Evolutionary conservation across 30 jellyfish, hydroid and myxozoan genomes (phyloP).

Genomic region (Turritopsis rubra): DNA sequence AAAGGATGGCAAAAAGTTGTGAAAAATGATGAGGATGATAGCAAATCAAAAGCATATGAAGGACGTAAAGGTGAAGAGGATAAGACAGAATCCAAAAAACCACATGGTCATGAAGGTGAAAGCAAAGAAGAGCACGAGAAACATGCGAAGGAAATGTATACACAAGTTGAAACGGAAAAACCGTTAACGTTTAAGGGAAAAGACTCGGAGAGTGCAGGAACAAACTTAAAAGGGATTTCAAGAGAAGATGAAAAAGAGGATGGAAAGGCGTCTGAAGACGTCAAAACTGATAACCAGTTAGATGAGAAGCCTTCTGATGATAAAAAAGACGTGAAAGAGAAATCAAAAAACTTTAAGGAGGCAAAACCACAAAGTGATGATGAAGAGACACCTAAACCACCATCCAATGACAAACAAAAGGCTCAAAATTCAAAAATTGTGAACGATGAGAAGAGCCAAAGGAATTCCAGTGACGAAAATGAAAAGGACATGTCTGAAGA

Average conservation of each 20-base stretch:
- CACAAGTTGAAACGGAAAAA: constrained; percentile 7
- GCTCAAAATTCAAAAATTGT: background rate
- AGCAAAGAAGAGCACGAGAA: constrained; percentile 19
- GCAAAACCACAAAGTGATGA: constrained; percentile 7
- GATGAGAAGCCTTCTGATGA: constrained; percentile 18
- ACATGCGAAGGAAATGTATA: constrained; percentile 12
- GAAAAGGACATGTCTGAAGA: constrained; percentile 52
- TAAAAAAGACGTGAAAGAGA: constrained; percentile 2
- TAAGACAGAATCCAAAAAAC: constrained; percentile 1
- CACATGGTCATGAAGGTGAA: constrained; percentile 24
- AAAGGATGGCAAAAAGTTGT: constrained; percentile 10
- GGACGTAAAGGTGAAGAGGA: background rate
- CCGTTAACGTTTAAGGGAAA: background rate
- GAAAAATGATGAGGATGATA: background rate
- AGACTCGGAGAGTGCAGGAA: constrained; percentile 23
- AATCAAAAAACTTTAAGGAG: background rate
- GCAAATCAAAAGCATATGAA: background rate
- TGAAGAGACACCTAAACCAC: constrained; percentile 1
- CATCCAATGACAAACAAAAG: constrained; percentile 12
- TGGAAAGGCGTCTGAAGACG: background rate
- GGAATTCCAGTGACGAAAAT: background rate
- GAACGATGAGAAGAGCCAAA: constrained; percentile 12
- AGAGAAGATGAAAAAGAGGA: background rate
- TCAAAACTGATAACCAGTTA: background rate
- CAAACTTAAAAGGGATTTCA: constrained; percentile 6